Conservation (phyloP, 2,113 vertebrate species). For the Zingel zingel region DNA sequence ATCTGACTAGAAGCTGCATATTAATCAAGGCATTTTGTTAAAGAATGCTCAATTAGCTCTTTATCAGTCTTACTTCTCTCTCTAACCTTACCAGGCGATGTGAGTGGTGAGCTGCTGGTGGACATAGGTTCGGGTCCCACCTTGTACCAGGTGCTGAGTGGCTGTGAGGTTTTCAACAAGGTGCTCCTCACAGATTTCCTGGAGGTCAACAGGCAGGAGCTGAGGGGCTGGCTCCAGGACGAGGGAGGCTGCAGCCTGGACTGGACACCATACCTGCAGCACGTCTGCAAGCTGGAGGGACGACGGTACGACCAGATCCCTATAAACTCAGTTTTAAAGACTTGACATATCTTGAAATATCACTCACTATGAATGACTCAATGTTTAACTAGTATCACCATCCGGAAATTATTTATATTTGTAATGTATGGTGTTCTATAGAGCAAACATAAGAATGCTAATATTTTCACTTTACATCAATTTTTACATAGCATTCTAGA, state of each 20-base stretch:
- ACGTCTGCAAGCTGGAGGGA: constrained; percentile 93
- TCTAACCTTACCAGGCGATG: constrained; percentile 84
- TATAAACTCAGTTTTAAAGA: background rate
- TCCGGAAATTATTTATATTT: background rate
- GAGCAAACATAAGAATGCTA: background rate
- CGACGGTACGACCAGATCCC: constrained; percentile 80
- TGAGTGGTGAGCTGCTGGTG: constrained; percentile 87
- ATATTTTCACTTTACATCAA: background rate
- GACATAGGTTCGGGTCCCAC: constrained; percentile 96
- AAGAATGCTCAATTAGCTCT: background rate
- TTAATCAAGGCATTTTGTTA: background rate
- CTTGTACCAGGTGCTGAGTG: constrained; percentile 95
- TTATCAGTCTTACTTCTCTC: background rate
- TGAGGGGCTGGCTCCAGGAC: constrained; percentile 86
- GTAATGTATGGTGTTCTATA: too few relatives aligned
- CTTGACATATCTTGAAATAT: background rate
- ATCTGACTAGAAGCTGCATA: background rate
- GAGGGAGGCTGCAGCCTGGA: constrained; percentile 85
- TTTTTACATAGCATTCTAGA: background rate
- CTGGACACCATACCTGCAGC: constrained; percentile 91
- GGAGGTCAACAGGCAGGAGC: constrained; percentile 91
- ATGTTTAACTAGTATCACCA: background rate
- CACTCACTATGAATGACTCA: background rate
- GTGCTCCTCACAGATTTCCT: constrained; percentile 94
- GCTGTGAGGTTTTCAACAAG: constrained; percentile 91